These are phyloP conservation scores for Manduca sexta DNA, from an alignment of 1,140 invertebrate genomes.

Conservation along the genomic window DNA sequence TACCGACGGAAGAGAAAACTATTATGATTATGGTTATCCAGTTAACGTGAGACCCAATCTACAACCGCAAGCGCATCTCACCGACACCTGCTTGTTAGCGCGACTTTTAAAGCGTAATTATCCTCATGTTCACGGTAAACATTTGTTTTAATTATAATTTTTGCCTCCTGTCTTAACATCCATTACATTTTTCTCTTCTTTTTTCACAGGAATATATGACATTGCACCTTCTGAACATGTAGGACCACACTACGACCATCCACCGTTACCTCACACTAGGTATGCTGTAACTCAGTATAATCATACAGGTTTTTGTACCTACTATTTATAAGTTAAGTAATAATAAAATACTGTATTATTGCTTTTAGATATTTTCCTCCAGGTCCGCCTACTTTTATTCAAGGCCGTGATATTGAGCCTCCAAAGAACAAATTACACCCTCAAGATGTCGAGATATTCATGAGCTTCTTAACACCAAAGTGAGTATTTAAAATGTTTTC, in stretches of 20 bases:
- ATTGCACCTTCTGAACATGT: slow-evolving; percentile 15
- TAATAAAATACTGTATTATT: neutral
- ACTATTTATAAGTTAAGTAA: no score
- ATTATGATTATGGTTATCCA: slow-evolving; percentile 17
- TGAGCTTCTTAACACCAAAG: slow-evolving; percentile 30
- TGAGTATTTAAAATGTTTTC: slow-evolving; percentile 16
- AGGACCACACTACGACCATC: slow-evolving; percentile 11
- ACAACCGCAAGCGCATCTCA: slow-evolving; percentile 12
- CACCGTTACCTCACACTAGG: slow-evolving; percentile 6
- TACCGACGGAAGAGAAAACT: slow-evolving; percentile 2
- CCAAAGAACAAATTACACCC: slow-evolving; percentile 34
- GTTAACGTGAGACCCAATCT: slow-evolving; percentile 5
- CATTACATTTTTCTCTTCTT: slow-evolving; percentile 4
- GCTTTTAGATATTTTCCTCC: slow-evolving; percentile 25
- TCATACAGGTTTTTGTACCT: neutral
- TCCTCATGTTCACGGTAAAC: slow-evolving; percentile 31
- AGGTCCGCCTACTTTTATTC: slow-evolving; percentile 14
- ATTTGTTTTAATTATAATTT: neutral
- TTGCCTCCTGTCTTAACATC: neutral
- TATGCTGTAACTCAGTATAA: neutral
- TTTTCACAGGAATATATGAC: slow-evolving; percentile 23
- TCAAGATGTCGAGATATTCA: slow-evolving; percentile 53
- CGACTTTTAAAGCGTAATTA: slow-evolving; percentile 38
- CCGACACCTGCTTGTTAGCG: slow-evolving; percentile 35
- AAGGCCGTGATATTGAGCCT: slow-evolving; percentile 22